Evolutionary conservation across 1,140 invertebrate species (phyloP), one percentile per base, ranked within the genome.

Genomic region (Drosophila lowei): DNA sequence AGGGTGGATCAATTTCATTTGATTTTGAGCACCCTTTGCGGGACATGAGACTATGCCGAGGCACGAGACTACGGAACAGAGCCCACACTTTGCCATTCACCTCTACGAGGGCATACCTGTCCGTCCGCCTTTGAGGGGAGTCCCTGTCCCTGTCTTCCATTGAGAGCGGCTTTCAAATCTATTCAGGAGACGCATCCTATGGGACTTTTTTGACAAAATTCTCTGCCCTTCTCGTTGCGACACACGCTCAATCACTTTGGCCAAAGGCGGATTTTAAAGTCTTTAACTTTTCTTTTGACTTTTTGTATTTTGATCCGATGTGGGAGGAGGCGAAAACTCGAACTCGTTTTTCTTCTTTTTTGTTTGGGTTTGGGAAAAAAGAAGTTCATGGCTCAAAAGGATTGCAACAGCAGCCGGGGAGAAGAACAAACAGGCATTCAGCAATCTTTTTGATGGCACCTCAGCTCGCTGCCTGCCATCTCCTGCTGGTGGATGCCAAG

Each of bases 231-330:
- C 57, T 64, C 50, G 53, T 52, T 61, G 64, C 73, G 71, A 78
- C 77, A 81, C 83, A 72, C 65, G 57, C 63, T 81, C 78, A 88
- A 88, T 86, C 83, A 88, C 84, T 88, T 78, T 88, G 66, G 55
- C 75, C 65, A 56, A 63, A 64, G 78, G 47, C 70, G 83, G 77
- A 79, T 86, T 86, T 86, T 88, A 83, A 86, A 86, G 83, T 88
- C 83, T 83, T 86, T 88, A 88, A 88, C 84, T 89, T 86, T 86
- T 88, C 78, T 72, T 72, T 88, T 86, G 83, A 88, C 83, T 86
- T 86, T 64, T 65, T 75, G 55, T 76, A 61, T 75, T 74, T 76
- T 76, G 72, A 74, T 74, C 50, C 72, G 41, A 47, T 43, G 59
- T 16, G 38, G 70, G 42, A 41, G 43, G 46, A 16, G 6, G 0